phyloP scores from a whole-genome alignment of 2,888 invertebrate species.

The Stenodema calcarata region DNA sequence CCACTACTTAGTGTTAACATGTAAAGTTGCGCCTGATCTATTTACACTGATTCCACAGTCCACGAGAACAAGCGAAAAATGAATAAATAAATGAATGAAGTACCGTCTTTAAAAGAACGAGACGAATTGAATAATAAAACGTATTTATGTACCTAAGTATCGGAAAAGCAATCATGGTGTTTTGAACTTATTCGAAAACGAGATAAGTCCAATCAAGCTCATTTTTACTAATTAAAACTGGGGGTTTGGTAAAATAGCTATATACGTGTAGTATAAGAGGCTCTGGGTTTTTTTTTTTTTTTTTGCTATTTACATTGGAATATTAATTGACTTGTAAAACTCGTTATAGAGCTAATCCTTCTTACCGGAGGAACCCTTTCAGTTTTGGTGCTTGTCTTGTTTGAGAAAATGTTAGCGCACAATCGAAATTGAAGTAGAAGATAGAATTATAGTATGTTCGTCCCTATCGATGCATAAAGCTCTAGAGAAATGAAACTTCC shows the following conservation, averaged over 20 bases:
- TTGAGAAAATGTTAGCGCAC: background rate
- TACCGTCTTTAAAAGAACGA: background rate
- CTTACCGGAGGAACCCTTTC: background rate
- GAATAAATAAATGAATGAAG: background rate
- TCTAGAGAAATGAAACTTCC: background rate
- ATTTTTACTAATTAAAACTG: background rate
- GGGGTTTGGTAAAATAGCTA: background rate
- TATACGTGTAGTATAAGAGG: background rate
- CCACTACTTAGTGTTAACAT: slow-evolving; percentile 15
- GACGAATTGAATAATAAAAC: background rate
- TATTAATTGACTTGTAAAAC: background rate
- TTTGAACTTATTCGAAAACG: background rate
- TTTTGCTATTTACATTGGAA: too few species aligned
- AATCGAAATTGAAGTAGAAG: background rate
- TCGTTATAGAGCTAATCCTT: background rate
- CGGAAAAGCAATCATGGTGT: background rate
- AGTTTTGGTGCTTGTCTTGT: background rate
- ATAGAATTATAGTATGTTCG: background rate
- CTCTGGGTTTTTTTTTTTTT: background rate
- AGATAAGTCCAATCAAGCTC: background rate
- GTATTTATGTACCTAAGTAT: background rate
- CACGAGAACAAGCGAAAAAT: background rate
- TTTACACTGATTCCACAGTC: slow-evolving; percentile 51
- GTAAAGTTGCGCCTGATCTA: slow-evolving; percentile 15
- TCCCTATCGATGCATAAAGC: background rate